A percentile compares a stretch with the other conserved stretches of the same genome.
Conservation (phyloP, 1,140 invertebrate genomes). For the Lepidurus apus region DNA sequence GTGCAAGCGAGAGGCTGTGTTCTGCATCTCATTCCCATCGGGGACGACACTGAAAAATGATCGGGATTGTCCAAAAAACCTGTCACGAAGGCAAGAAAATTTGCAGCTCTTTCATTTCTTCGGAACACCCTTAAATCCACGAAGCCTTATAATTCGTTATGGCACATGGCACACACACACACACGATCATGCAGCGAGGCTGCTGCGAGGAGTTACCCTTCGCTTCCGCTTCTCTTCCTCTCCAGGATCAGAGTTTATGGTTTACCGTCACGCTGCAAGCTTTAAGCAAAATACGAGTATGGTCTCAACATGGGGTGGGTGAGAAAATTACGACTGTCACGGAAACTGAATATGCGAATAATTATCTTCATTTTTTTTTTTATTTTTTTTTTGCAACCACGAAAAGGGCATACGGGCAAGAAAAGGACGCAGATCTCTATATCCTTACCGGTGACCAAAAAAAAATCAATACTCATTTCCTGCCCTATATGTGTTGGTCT, state of each 20-base stretch:
- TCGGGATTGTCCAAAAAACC: neutral
- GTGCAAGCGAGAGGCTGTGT: too few species aligned
- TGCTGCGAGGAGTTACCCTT: neutral
- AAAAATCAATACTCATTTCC: slow-evolving; percentile 11
- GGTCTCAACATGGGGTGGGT: neutral
- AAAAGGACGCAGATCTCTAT: neutral
- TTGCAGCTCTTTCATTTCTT: neutral
- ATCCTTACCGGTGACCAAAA: neutral
- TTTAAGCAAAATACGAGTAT: neutral
- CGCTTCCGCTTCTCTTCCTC: neutral
- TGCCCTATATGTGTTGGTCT: slow-evolving; percentile 13
- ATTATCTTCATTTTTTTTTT: neutral
- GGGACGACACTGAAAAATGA: neutral
- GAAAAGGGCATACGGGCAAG: neutral
- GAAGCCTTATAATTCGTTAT: neutral
- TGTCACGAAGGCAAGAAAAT: slow-evolving; percentile 10
- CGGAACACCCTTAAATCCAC: neutral
- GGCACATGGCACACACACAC: neutral
- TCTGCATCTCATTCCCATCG: neutral
- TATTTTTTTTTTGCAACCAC: neutral
- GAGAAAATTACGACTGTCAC: slow-evolving; percentile 12
- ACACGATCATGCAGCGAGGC: neutral
- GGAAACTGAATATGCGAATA: neutral
- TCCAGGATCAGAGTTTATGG: neutral
- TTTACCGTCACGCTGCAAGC: slow-evolving; percentile 5